These are phyloP conservation scores for Caenorhabditis briggsae DNA, from an alignment of 1,140 invertebrate species.

Conservation along the genomic window DNA sequence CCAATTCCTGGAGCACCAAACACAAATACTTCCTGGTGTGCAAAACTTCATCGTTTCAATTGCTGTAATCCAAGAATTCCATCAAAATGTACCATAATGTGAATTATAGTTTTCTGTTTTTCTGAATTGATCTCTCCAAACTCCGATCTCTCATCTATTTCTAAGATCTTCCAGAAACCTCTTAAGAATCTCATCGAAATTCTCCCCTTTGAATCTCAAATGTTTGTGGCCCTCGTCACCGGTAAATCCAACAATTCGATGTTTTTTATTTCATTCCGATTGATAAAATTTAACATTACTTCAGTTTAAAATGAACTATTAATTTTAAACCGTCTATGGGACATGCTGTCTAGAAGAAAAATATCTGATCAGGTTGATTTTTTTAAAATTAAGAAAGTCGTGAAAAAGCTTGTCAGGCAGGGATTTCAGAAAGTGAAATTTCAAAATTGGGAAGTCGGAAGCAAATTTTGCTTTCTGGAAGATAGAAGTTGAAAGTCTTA, in stretches of 20 bases:
- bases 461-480: too few species aligned
- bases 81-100: slow-evolving; percentile 58
- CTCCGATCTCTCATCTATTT: too few species aligned
- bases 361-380: too few species aligned
- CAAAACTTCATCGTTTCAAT: slow-evolving; percentile 56
- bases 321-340: too few species aligned
- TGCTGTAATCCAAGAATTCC: slow-evolving; percentile 62
- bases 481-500: too few species aligned
- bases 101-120: not conserved
- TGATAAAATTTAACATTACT: not conserved
- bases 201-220: not conserved
- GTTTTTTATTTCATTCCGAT: not conserved
- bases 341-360: too few species aligned
- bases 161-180: too few species aligned
- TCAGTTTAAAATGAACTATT: too few species aligned
- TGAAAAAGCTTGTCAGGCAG: too few species aligned
- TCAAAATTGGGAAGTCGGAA: too few species aligned
- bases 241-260: not conserved
- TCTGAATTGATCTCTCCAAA: not conserved
- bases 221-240: slow-evolving; percentile 20
- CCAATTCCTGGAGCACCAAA: slow-evolving; percentile 61
- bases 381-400: too few species aligned
- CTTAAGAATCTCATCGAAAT: slow-evolving; percentile 37
- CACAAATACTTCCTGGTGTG: slow-evolving; percentile 30
- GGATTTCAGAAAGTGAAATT: too few species aligned